Evolutionary conservation across 2,888 invertebrate species (phyloP).

Genomic region (Aphidoletes aphidimyza): DNA sequence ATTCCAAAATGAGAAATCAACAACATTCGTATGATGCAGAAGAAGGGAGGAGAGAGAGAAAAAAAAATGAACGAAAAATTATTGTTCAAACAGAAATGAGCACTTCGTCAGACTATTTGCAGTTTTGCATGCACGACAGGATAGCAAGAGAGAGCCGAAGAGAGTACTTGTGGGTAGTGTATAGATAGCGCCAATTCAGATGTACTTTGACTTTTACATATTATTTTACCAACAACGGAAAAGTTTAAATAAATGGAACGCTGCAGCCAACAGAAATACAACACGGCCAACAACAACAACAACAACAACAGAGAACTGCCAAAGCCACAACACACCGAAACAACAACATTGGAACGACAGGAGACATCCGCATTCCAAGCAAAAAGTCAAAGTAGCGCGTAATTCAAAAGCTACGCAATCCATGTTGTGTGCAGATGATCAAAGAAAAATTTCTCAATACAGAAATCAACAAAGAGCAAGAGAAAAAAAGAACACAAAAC

Average conservation of each 20-base stretch:
- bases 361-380: background rate
- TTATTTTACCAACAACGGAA: conserved; percentile 25
- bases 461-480: background rate
- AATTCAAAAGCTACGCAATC: conserved; percentile 44
- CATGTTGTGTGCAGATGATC: conserved; percentile 41
- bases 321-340: conserved; percentile 35
- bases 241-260: conserved; percentile 49
- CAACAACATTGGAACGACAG: background rate
- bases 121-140: conserved; percentile 22
- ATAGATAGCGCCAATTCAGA: conserved; percentile 46
- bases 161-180: conserved; percentile 7
- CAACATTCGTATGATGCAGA: too few relatives aligned
- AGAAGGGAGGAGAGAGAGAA: background rate
- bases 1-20: conserved; percentile 15
- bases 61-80: background rate
- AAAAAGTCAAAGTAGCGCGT: conserved; percentile 41
- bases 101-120: conserved; percentile 36
- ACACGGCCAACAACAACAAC: too few relatives aligned
- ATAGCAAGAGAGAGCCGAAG: too few relatives aligned
- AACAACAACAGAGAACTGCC: conserved; percentile 35
- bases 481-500: background rate
- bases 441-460: conserved; percentile 11
- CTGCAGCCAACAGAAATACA: conserved; percentile 6
- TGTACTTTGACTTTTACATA: conserved; percentile 43
- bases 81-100: conserved; percentile 44